These are phyloP conservation scores for Dolichopus griseipennis DNA, from an alignment of 2,888 invertebrate genomes.

Conservation along the genomic window DNA sequence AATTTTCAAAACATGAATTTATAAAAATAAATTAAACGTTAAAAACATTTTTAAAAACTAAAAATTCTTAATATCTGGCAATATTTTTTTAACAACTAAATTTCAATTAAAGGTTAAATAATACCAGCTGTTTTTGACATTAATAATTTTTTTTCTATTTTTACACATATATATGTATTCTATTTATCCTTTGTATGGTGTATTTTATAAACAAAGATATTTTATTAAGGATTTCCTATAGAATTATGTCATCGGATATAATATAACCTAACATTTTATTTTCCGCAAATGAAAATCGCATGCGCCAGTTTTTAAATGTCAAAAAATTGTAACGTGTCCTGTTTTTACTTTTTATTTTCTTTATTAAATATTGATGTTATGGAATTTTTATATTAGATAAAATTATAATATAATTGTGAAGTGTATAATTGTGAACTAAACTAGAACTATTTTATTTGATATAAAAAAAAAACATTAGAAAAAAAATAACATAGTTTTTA, in stretches of 20 bases:
- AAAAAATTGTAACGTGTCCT: slow-evolving; percentile 1
- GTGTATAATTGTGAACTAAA: neutral
- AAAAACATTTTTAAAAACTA: neutral
- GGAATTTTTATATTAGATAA: too few relatives aligned
- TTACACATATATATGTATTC: neutral
- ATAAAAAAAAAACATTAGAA: too few relatives aligned
- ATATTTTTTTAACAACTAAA: neutral
- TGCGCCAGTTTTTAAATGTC: neutral
- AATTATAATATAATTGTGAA: neutral
- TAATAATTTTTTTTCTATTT: neutral
- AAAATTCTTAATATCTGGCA: neutral
- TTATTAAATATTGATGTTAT: too few relatives aligned
- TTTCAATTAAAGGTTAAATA: neutral
- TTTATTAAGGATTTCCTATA: neutral
- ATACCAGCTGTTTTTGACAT: neutral
- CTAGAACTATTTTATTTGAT: too few relatives aligned
- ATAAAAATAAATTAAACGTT: neutral
- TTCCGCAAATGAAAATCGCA: neutral
- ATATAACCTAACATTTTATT: neutral
- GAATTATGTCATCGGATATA: neutral
- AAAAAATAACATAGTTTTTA: too few relatives aligned
- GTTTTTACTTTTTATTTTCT: neutral
- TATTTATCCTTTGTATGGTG: neutral
- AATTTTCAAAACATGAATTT: neutral
- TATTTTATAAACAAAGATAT: neutral